Evolutionary conservation across 2,888 invertebrate genomes (phyloP).

Genomic region (Diarsia rubi): DNA sequence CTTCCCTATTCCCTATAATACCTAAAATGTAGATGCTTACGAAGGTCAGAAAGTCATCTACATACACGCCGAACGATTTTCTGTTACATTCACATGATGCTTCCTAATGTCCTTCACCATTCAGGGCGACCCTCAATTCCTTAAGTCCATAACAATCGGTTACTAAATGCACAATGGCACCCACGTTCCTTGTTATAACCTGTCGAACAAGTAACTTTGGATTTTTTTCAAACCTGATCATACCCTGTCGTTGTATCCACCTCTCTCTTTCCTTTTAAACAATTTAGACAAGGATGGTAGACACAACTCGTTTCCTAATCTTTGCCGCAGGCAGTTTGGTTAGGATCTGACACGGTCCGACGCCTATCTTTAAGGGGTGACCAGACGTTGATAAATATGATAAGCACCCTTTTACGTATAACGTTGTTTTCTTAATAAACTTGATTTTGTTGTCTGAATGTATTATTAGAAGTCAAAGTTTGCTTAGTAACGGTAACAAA

Average conservation of each 20-base stretch:
- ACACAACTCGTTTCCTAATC: slow-evolving; percentile 80
- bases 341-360: slow-evolving; percentile 85
- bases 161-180: slow-evolving; percentile 75
- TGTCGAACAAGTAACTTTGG: slow-evolving; percentile 74
- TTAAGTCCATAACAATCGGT: slow-evolving; percentile 73
- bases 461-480: slow-evolving; percentile 68
- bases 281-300: slow-evolving; percentile 61
- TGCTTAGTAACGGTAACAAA: slow-evolving; percentile 65
- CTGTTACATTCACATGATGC: slow-evolving; percentile 61
- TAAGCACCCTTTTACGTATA: slow-evolving; percentile 71
- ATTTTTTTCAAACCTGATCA: slow-evolving; percentile 76
- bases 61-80: slow-evolving; percentile 52
- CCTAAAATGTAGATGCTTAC: slow-evolving; percentile 42
- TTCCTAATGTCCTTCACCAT: slow-evolving; percentile 63
- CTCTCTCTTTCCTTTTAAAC: slow-evolving; percentile 59
- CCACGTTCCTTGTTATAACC: slow-evolving; percentile 78
- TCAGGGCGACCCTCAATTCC: slow-evolving; percentile 65
- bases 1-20: slow-evolving; percentile 37
- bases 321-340: slow-evolving; percentile 84
- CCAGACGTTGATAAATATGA: slow-evolving; percentile 80
- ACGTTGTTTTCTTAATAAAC: slow-evolving; percentile 73
- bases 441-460: slow-evolving; percentile 65
- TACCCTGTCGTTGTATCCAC: slow-evolving; percentile 64
- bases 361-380: slow-evolving; percentile 80
- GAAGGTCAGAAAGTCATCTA: slow-evolving; percentile 55